phyloP scores from a whole-genome alignment of 1,140 invertebrate genomes.

The Dendroctonus ponderosae region DNA sequence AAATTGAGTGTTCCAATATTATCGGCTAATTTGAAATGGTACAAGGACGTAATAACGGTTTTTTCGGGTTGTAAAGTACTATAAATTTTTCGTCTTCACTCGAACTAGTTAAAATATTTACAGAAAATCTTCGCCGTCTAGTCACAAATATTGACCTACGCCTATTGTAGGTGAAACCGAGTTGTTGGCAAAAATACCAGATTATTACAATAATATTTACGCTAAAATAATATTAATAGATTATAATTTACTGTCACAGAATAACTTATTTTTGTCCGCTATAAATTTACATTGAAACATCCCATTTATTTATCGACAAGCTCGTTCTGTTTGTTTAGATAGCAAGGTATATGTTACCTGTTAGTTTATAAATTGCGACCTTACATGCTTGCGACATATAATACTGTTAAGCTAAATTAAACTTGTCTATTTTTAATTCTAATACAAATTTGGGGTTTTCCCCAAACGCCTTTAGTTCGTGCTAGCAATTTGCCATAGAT shows the following conservation, averaged over 20 bases:
- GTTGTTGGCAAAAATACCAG: constrained; percentile 25
- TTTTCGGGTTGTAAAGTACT: constrained; percentile 26
- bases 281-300: constrained; percentile 27
- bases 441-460: too few relatives aligned
- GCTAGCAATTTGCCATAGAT: too few relatives aligned
- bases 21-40: constrained; percentile 11
- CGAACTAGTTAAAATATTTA: constrained; percentile 27
- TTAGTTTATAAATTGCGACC: constrained; percentile 21
- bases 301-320: constrained; percentile 26
- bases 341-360: constrained; percentile 28
- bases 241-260: constrained; percentile 33
- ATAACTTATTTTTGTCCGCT: constrained; percentile 33
- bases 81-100: constrained; percentile 26
- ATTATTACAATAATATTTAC: constrained; percentile 34
- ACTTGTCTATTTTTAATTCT: too few relatives aligned
- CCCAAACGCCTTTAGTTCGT: too few relatives aligned
- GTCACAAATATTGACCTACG: constrained; percentile 32
- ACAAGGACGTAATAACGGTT: constrained; percentile 26
- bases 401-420: too few relatives aligned
- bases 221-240: constrained; percentile 31
- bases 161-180: constrained; percentile 30
- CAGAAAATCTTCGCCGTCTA: constrained; percentile 21
- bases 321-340: constrained; percentile 28
- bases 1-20: constrained; percentile 1
- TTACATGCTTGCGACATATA: constrained; percentile 16